Percentiles rank a stretch among this genome's conserved stretches.
Conservation (phyloP, 2,113 vertebrate species). For the Eolophus roseicapilla region DNA sequence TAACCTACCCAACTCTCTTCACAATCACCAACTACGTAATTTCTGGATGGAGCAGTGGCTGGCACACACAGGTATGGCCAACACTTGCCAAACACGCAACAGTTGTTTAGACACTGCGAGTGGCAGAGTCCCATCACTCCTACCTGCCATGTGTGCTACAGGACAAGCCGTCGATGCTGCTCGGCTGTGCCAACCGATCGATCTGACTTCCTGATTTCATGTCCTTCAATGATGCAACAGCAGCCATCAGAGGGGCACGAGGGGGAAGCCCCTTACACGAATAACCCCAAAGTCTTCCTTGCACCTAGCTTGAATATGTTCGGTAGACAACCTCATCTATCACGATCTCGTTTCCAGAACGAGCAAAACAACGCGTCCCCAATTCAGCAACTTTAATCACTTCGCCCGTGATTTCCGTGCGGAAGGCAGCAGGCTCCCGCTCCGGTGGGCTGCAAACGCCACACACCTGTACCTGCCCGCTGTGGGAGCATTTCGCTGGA, state of each 20-base stretch:
- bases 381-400: not conserved
- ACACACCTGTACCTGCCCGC: not conserved
- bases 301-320: fast-evolving
- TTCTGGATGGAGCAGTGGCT: not conserved
- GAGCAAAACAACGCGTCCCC: not conserved
- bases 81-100: not conserved
- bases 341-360: not conserved
- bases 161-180: not conserved
- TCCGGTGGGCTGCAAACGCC: not conserved
- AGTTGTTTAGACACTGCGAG: fast-evolving
- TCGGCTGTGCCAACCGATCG: not conserved
- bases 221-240: not conserved
- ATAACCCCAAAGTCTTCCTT: not conserved
- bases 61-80: not conserved
- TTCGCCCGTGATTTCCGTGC: not conserved
- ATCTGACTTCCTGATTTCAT: not conserved
- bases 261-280: not conserved
- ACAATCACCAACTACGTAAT: not conserved
- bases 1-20: not conserved
- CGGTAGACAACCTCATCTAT: fast-evolving
- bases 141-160: not conserved
- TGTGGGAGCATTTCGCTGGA: not conserved
- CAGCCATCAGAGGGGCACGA: not conserved
- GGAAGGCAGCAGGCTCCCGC: fast-evolving
- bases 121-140: fast-evolving